phyloP scores from a whole-genome alignment of 2,797 vertebrate genomes.

The Meda fulgida region DNA sequence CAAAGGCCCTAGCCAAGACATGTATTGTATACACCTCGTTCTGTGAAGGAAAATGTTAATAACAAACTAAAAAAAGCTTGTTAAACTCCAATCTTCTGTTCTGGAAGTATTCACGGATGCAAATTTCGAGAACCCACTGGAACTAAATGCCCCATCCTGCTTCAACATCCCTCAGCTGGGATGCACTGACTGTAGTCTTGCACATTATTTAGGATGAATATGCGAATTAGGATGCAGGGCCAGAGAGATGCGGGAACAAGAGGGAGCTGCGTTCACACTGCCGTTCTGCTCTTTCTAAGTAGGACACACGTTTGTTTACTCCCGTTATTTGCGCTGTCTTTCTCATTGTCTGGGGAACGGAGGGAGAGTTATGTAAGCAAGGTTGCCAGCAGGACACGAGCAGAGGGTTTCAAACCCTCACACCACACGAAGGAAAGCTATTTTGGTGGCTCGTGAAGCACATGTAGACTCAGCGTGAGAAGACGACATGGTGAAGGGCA shows the following conservation, averaged over 20 bases:
- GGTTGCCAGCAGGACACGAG: conserved; percentile 34
- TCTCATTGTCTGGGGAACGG: conserved; percentile 27
- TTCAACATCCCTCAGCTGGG: not conserved
- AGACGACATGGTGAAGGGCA: conserved; percentile 29
- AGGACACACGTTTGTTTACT: conserved; percentile 36
- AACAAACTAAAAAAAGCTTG: not conserved
- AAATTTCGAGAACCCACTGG: not conserved
- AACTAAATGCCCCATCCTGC: not conserved
- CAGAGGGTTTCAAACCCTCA: conserved; percentile 40
- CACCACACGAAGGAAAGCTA: conserved; percentile 37
- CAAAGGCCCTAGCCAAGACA: not conserved
- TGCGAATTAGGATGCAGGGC: not conserved
- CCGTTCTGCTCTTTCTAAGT: conserved; percentile 22
- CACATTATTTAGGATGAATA: not conserved
- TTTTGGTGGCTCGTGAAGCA: conserved; percentile 29
- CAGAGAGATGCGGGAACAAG: not conserved
- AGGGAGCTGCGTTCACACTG: not conserved
- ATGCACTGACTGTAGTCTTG: not conserved
- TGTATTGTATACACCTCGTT: not conserved
- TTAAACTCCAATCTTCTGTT: not conserved
- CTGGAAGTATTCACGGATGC: not conserved
- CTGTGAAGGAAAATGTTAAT: not conserved
- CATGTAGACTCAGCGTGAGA: conserved; percentile 29
- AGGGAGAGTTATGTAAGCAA: conserved; percentile 22
- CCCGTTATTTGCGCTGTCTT: conserved; percentile 9